These are phyloP conservation scores for Drosophila buzzatii DNA, from an alignment of 2,888 invertebrate species.

Conservation along the genomic window DNA sequence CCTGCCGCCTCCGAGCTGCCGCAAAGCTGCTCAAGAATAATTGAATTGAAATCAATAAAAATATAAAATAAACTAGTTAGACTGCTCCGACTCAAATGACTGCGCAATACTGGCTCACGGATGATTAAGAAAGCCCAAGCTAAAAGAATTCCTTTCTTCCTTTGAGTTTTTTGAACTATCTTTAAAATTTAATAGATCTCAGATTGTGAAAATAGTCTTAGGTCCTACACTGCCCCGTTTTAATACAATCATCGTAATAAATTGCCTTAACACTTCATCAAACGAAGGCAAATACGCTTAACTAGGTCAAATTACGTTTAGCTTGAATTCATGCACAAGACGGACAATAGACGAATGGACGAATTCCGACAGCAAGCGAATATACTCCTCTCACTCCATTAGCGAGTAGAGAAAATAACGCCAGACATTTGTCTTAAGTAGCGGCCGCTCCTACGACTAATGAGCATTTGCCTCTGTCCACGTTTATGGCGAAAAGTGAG, in stretches of 20 bases:
- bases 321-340: background rate
- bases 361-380: background rate
- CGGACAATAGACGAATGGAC: background rate
- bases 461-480: slow-evolving; percentile 71
- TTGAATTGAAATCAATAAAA: slow-evolving; percentile 68
- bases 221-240: background rate
- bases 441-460: slow-evolving; percentile 55
- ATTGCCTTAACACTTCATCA: too few relatives aligned
- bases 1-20: slow-evolving; percentile 30
- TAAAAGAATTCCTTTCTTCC: too few relatives aligned
- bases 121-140: too few relatives aligned
- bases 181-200: background rate
- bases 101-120: background rate
- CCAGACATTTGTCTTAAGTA: slow-evolving; percentile 28
- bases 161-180: background rate
- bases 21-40: slow-evolving; percentile 50
- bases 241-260: too few relatives aligned
- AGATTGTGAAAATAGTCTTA: too few relatives aligned
- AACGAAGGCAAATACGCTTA: background rate
- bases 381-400: background rate
- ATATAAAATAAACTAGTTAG: slow-evolving; percentile 8
- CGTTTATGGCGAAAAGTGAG: slow-evolving; percentile 60
- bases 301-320: background rate
- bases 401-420: background rate
- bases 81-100: background rate